phyloP scores from a whole-genome alignment of 2,888 invertebrate species.

The Plebejus argus region DNA sequence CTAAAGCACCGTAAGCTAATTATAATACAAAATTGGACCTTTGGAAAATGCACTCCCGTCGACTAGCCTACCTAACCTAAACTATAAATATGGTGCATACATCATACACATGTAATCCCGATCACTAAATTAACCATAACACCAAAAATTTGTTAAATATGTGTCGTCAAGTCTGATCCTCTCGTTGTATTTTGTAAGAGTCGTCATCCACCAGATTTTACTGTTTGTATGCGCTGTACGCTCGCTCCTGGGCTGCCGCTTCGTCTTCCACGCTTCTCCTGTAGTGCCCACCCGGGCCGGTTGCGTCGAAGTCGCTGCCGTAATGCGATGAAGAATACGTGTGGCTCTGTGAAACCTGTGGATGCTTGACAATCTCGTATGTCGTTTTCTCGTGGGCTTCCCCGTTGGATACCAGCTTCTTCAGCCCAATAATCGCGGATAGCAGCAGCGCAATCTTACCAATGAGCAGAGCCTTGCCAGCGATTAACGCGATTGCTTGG shows the following conservation, averaged over 20 bases:
- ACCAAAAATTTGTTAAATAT: slow-evolving; percentile 3
- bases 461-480: slow-evolving; percentile 90
- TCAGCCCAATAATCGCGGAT: slow-evolving; percentile 89
- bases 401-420: slow-evolving; percentile 85
- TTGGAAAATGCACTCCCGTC: slow-evolving; percentile 77
- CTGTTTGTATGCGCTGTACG: slow-evolving; percentile 80
- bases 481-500: slow-evolving; percentile 87
- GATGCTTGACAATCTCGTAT: slow-evolving; percentile 92
- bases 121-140: slow-evolving; percentile 13
- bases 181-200: slow-evolving; percentile 65
- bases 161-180: neutral
- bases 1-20: slow-evolving; percentile 59
- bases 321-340: slow-evolving; percentile 87
- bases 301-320: slow-evolving; percentile 82
- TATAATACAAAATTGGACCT: slow-evolving; percentile 77
- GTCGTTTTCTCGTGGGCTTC: slow-evolving; percentile 89
- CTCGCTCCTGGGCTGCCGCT: slow-evolving; percentile 83
- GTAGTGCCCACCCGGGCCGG: slow-evolving; percentile 81
- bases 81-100: slow-evolving; percentile 42
- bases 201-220: slow-evolving; percentile 61
- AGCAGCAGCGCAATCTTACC: slow-evolving; percentile 91
- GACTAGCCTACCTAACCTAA: slow-evolving; percentile 63
- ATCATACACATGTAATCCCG: slow-evolving; percentile 1
- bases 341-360: slow-evolving; percentile 89
- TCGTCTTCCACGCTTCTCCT: slow-evolving; percentile 81